Base-by-base conservation (phyloP, 1,140 invertebrate genomes). In the Eurosta solidaginis region DNA sequence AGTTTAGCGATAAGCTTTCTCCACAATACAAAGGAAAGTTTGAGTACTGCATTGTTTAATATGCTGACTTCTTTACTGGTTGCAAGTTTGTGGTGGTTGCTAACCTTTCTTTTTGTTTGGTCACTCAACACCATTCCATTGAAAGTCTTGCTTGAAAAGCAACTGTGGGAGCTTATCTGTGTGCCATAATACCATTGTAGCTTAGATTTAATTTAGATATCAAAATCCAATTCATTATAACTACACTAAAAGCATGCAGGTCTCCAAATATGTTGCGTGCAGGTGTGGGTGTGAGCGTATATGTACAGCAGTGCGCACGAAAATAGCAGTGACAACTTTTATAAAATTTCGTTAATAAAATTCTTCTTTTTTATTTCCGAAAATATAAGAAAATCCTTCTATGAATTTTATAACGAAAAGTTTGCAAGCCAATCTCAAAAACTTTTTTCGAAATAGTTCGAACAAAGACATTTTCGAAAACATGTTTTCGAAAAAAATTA, bases 171-270 rank as follows among this genome's bases (percentile, higher is more conserved):
- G 59, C 59, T 68, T 68, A 68, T 68, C 59, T 68, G 17, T 40
- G 59, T 20, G 20, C 33, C 59, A 68, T 68, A 68, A 68, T 68
- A 33, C 74, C 54, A 44, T 68, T 75, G 52, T 76, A 50, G 36
- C 40, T 45, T 54, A 76, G 78, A 78, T 78, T 78, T 78, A 78
- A 78, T 78, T 78, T 78, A 78, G 78, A 78, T 78, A 78, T 78
- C 78, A 78, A 78, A 78, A 78, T 78, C 74, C 78, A 78, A 78
- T 78, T 78, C 78, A 78, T 78, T 78, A 78, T 78, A 59, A 44
- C 36, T 74, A 17, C 59, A 68, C 59, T 36, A 68, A 68, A 20
- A 7, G 7, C 22, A 36, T 68, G 7, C 5, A 17, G n/a, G 17
- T 42, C 14, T 40, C 14, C 33, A 40, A 7, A 29, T n/a, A 12